Base-by-base conservation (phyloP, 2,888 invertebrate genomes). In the Pilophorus perplexus region DNA sequence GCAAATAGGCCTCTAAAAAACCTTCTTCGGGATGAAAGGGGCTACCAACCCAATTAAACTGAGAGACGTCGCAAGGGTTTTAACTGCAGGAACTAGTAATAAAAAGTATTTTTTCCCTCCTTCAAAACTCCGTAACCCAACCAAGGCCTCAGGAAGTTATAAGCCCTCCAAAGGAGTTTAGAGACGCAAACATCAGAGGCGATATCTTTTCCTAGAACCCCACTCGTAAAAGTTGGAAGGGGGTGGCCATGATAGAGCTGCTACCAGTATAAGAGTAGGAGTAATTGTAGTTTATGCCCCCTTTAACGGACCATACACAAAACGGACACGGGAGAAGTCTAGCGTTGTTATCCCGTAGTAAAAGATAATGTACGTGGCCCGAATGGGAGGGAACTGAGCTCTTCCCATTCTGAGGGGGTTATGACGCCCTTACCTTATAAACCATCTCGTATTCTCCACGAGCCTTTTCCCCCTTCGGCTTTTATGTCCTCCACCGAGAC, bases 271-370 rank as follows among this genome's bases (percentile, higher is more conserved):
- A n/a, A 18, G 52, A 28, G 16, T 28, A 28, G 52, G 52, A 52
- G 52, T 52, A 52, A 52, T 52, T 52, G 52, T 52, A 52, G 52
- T 52, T 52, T 52, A 52, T 52, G 52, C 28, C 16, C 52, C 27
- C 52, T 52, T 52, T 52, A 52, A 52, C 52, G 52, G 52, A 52
- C 52, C 52, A 28, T 52, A 28, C 52, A n/a, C n/a, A 52, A 28
- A 52, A 52, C 52, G 28, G 28, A 52, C 27, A 52, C 52, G 28
- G 52, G 52, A 28, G 25, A 28, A 28, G 52, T 52, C 52, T 52
- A 52, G 52, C 25, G 57, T 59, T 59, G 59, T 59, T 59, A 59
- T 59, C 59, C 59, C 40, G 59, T 59, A 25, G 59, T 59, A 59
- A 59, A 59, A 59, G 59, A 59, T 59, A 59, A 59, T 59, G 59